A percentile compares a stretch with the other conserved stretches of the same genome.
phyloP scores from a whole-genome alignment of 23 tunicate genomes.

The Styela clava region DNA sequence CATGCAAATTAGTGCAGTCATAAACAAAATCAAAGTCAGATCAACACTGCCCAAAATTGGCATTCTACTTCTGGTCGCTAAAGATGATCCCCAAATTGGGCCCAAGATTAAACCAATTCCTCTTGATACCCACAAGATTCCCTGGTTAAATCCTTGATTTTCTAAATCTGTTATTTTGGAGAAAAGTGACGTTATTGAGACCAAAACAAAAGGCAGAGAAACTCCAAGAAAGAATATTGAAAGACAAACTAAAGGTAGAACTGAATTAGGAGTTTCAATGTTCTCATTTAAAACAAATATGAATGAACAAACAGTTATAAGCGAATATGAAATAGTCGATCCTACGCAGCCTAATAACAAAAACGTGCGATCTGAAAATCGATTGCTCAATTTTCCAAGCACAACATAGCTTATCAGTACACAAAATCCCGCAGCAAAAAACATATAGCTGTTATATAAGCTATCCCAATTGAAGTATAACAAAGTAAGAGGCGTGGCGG shows the following conservation, averaged over 20 bases:
- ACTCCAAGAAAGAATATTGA: not conserved
- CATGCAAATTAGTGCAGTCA: not conserved
- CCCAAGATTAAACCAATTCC: conserved; percentile 15
- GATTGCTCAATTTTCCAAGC: not conserved
- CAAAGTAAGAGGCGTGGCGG: not conserved
- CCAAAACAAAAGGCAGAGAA: conserved; percentile 4
- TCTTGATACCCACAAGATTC: not conserved
- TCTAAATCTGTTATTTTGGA: conserved; percentile 11
- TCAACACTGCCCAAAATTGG: not conserved
- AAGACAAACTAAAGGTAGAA: not conserved
- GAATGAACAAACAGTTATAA: not conserved
- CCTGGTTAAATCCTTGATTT: conserved; percentile 17
- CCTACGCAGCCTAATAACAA: not conserved
- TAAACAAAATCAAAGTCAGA: not conserved
- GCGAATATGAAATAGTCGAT: not conserved
- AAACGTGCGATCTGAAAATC: not conserved
- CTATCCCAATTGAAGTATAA: conserved; percentile 1
- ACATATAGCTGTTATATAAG: conserved; percentile 4
- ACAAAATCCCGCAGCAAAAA: not conserved
- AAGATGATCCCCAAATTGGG: conserved; percentile 13
- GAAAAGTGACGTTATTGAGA: not conserved
- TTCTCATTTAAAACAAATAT: not conserved
- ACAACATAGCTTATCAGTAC: not conserved
- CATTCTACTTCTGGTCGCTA: not conserved
- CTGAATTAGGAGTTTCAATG: not conserved